Base-by-base conservation (phyloP, 2,888 invertebrate genomes). In the Drosophila paranaensis region DNA sequence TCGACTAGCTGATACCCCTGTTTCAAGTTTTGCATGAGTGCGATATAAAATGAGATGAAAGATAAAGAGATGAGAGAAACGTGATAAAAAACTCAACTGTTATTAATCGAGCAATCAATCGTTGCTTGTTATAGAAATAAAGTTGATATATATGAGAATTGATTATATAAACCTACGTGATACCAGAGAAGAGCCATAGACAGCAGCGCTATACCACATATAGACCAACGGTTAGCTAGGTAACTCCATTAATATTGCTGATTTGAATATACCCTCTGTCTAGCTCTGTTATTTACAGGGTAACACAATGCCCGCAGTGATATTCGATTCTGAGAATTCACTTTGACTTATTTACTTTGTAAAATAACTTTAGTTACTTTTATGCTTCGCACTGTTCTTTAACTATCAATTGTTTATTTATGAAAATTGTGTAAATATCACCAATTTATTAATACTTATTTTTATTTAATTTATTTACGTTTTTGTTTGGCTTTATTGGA, bases 271-370 rank as follows among this genome's bases (percentile, higher is more conserved):
- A 37, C 20, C 37, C 35, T n/a, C 14, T 27, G 5, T 27, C 14
- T 20, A 8, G 13, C 14, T 14, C 25, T 50, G 8, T 14, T 13
- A 53, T 9, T 0, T 33, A 43, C 11, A 43, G 27, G 16, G 42
- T 35, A 37, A 6, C 13, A 27, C 16, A 42, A 60, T 35, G 60
- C n/a, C 10, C 4, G 8, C 20, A 13, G 13, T 13, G 25, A 25
- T 43, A 35, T 25, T 10, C 42, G 3, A 13, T 39, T 62, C 58
- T 62, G 13, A 30, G 58, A 39, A 57, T 20, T 39, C 25, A 30
- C 16, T 27, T 13, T 5, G 35, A 6, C 13, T 37, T 10, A 11
- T 14, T 48, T 14, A 20, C 2, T 16, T 10, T 57, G 9, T 30
- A 25, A 2, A 57, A 48, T 53, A n/a, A 6, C 39, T 11, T 43